Base-by-base conservation (phyloP, 1,140 invertebrate species). In the Macrosteles quadrilineatus region DNA sequence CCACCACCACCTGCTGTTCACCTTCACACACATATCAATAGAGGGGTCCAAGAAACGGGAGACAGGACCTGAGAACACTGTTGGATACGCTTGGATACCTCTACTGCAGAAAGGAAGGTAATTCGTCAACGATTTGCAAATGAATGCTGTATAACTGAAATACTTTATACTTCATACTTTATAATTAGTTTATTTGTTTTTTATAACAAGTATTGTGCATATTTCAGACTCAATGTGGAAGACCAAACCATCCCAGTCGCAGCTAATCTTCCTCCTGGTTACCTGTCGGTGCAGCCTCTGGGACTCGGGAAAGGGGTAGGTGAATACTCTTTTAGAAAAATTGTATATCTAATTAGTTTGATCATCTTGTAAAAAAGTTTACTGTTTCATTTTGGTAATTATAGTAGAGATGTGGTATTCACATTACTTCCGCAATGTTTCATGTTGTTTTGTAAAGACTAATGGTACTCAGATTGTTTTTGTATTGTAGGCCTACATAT, bases 71-170 rank as follows among this genome's bases (percentile, higher is more conserved):
- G 95, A 97, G 78, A 91, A 87, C 68, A 88, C 92, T 72, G 91
- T 98, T 67, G 96, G 96, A 0, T 97, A 94, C 82, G 87, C 95
- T 9, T 98, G 96, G 95, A 76, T 93, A 55, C 92, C 94, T 1
- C 83, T 97, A 19, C 79, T 96, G 23, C 85, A 88, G 75, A 93
- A 93, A 79, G 91, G 90, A 73, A 90, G 91, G 85, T 87, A 78
- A 50, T n/a, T n/a, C n/a, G n/a, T n/a, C n/a, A n/a, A n/a, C n/a
- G n/a, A n/a, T n/a, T n/a, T n/a, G n/a, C n/a, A n/a, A 73, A 74
- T 73, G n/a, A 17, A 71, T 72, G 12, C 32, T 23, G 57, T 45
- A 14, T 70, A 25, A 69, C 21, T 47, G n/a, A 25, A n/a, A 27
- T 50, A 50, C n/a, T 50, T 9, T 43, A 11, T 43, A 9, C 40